Conservation (phyloP, 2,113 vertebrate species). For the Tupaia chinensis region DNA sequence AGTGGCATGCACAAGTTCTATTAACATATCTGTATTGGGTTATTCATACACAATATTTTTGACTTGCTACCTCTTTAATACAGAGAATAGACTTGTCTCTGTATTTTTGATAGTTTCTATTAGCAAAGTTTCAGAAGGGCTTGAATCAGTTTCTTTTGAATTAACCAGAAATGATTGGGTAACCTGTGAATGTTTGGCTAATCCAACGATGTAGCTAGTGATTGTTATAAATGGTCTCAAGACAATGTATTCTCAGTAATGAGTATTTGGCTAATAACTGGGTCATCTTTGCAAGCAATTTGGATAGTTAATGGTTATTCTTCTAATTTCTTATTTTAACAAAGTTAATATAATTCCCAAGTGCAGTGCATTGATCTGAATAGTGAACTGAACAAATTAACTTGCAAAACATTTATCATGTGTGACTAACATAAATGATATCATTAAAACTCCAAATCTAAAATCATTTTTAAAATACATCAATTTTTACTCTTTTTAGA, state of each 20-base stretch:
- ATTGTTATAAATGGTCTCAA: background rate
- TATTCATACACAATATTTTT: background rate
- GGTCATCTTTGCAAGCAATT: conserved; percentile 33
- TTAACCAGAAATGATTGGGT: conserved; percentile 21
- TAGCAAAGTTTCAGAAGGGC: background rate
- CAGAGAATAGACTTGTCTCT: background rate
- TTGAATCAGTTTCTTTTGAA: conserved; percentile 14
- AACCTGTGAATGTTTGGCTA: conserved; percentile 1
- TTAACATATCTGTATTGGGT: background rate
- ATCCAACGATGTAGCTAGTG: background rate
- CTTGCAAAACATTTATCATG: background rate
- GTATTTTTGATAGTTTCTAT: background rate
- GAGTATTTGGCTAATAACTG: conserved; percentile 24
- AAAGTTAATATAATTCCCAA: conserved; percentile 1
- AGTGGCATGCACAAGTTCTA: background rate
- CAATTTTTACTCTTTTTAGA: conserved; percentile 13
- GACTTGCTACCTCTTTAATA: background rate
- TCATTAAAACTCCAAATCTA: conserved; percentile 20
- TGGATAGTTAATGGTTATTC: background rate
- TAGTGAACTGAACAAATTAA: conserved; percentile 17
- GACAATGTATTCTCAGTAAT: background rate
- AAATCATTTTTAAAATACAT: conserved; percentile 53
- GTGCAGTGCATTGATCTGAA: background rate
- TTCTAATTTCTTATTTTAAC: conserved; percentile 48
- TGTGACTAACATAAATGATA: conserved; percentile 12